Evolutionary conservation across 2,888 invertebrate genomes (phyloP).

Genomic region (Branchinecta sandiegonensis): DNA sequence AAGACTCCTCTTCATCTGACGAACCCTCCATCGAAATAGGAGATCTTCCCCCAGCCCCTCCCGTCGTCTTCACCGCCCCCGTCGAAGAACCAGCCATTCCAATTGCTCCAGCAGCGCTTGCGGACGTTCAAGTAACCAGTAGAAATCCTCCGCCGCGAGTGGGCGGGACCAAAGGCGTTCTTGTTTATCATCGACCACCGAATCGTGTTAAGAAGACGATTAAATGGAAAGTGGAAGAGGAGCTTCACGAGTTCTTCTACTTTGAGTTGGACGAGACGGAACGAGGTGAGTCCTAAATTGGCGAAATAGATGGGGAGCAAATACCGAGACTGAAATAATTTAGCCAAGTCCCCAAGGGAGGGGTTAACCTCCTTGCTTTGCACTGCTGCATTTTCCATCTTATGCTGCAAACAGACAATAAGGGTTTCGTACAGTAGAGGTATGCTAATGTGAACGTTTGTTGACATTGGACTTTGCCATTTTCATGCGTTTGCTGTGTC

Average conservation of each 20-base stretch:
- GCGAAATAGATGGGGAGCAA: too few relatives aligned
- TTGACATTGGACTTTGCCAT: too few relatives aligned
- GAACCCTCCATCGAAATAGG: conserved; percentile 24
- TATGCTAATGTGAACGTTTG: too few relatives aligned
- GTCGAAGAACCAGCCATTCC: conserved; percentile 15
- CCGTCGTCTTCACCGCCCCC: conserved; percentile 10
- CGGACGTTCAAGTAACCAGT: conserved; percentile 10
- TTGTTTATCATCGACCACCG: conserved; percentile 52
- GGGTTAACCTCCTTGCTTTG: too few relatives aligned
- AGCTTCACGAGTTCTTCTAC: conserved; percentile 65
- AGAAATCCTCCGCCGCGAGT: conserved; percentile 26
- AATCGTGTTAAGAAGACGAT: conserved; percentile 49
- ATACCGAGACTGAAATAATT: too few relatives aligned
- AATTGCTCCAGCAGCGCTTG: background rate
- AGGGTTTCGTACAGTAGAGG: too few relatives aligned
- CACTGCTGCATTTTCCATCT: too few relatives aligned
- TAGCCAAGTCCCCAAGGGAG: too few relatives aligned
- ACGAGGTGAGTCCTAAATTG: conserved; percentile 37
- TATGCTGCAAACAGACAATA: too few relatives aligned
- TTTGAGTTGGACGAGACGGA: conserved; percentile 94
- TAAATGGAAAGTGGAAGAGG: conserved; percentile 63
- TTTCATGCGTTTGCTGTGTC: too few relatives aligned
- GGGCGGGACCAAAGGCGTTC: conserved; percentile 36
- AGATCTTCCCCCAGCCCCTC: conserved; percentile 22
- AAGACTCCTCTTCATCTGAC: conserved; percentile 31